Evolutionary conservation across 2,888 invertebrate species (phyloP).

Genomic region (Dryobotodes eremita): DNA sequence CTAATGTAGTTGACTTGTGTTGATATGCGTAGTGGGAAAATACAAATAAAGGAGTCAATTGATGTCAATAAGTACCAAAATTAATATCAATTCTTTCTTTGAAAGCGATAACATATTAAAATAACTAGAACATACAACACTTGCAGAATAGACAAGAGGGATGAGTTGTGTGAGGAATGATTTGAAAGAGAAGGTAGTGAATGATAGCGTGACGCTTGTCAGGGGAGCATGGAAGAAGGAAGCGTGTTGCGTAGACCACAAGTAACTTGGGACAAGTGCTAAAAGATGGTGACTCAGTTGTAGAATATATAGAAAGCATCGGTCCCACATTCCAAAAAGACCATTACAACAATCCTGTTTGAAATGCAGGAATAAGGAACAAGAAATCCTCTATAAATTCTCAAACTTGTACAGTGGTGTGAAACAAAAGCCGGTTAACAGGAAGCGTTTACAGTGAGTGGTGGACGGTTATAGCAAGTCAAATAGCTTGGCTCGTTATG

Average conservation of each 20-base stretch:
- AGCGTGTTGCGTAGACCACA: neutral
- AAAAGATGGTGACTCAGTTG: neutral
- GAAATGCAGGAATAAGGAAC: slow-evolving; percentile 19
- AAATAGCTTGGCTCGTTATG: slow-evolving; percentile 78
- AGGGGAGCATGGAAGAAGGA: neutral
- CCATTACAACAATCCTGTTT: slow-evolving; percentile 4
- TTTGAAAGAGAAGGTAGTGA: neutral
- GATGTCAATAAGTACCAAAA: neutral
- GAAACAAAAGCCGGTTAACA: slow-evolving; percentile 59
- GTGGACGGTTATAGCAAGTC: slow-evolving; percentile 69
- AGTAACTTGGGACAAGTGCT: neutral
- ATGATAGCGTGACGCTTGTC: too few relatives aligned
- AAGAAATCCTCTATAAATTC: slow-evolving; percentile 42
- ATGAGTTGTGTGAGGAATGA: neutral
- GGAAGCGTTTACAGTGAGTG: slow-evolving; percentile 61
- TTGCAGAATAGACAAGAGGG: neutral
- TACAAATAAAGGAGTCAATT: neutral
- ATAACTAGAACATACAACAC: neutral
- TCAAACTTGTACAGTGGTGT: slow-evolving; percentile 48
- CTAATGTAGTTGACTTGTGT: neutral
- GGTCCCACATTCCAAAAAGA: neutral
- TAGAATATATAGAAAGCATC: neutral
- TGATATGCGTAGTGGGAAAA: neutral
- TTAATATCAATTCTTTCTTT: neutral
- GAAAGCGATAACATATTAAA: neutral